Conservation (phyloP, 1,140 invertebrate species). For the Drosophila nigrodunni region DNA sequence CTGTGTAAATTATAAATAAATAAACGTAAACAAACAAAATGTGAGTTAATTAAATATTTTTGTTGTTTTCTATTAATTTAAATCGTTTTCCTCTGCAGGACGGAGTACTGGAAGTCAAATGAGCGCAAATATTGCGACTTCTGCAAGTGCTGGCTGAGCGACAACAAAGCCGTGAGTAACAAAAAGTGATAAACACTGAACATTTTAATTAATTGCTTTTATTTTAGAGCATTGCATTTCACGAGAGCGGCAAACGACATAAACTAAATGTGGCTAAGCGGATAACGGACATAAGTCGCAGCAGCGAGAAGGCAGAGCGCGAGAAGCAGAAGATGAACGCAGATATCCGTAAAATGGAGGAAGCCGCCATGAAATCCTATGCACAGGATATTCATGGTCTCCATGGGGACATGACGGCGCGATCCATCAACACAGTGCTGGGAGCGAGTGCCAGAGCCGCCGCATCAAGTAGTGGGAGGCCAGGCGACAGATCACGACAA, state of each 20-base stretch:
- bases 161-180: slow-evolving; percentile 94
- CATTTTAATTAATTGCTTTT: slow-evolving; percentile 11
- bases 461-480: slow-evolving; percentile 5
- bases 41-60: slow-evolving; percentile 34
- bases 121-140: slow-evolving; percentile 98
- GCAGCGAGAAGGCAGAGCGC: slow-evolving; percentile 91
- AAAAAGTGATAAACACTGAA: too few species aligned
- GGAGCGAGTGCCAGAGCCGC: slow-evolving; percentile 27
- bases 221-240: slow-evolving; percentile 95
- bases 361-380: slow-evolving; percentile 93
- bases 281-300: slow-evolving; percentile 93
- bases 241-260: slow-evolving; percentile 96
- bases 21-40: slow-evolving; percentile 21
- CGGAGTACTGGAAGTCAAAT: slow-evolving; percentile 99
- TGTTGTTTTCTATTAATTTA: neutral
- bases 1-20: neutral
- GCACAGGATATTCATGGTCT: slow-evolving; percentile 87
- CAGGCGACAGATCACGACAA: slow-evolving; percentile 43
- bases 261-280: slow-evolving; percentile 96
- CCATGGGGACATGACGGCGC: slow-evolving; percentile 89
- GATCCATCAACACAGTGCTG: slow-evolving; percentile 79
- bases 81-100: slow-evolving; percentile 87
- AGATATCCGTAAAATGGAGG: slow-evolving; percentile 95
- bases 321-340: slow-evolving; percentile 91
- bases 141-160: slow-evolving; percentile 99